A percentile compares a stretch with the other conserved stretches of the same genome.
These are phyloP conservation scores for Eulemur coronatus DNA, from an alignment of 2,797 vertebrate genomes.

Conservation along the genomic window DNA sequence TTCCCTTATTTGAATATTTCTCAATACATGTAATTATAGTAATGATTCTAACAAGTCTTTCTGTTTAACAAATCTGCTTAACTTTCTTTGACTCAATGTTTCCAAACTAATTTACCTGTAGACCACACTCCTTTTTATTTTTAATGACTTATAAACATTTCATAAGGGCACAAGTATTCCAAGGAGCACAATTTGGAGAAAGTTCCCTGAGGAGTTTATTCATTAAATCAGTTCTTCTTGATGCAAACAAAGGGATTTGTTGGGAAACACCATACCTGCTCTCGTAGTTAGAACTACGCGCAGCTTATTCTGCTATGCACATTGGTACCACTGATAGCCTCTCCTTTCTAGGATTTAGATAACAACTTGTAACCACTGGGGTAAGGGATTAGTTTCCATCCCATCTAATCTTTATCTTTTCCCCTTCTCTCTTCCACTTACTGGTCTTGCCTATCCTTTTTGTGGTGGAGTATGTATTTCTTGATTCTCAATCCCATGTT, in stretches of 20 bases:
- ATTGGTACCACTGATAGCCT: background rate
- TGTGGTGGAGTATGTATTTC: background rate
- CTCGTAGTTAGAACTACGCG: background rate
- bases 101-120: background rate
- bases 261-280: background rate
- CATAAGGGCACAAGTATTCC: background rate
- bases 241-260: background rate
- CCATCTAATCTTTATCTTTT: background rate
- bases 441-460: background rate
- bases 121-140: background rate
- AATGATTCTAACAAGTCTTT: conserved; percentile 48
- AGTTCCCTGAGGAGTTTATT: background rate
- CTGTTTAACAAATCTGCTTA: conserved; percentile 1
- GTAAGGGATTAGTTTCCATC: background rate
- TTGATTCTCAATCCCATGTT: background rate
- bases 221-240: background rate
- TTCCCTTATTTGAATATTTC: conserved; percentile 46
- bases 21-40: background rate
- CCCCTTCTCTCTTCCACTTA: background rate
- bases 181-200: background rate
- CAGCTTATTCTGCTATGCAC: background rate
- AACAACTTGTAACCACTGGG: background rate
- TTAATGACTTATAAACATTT: background rate
- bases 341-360: background rate
- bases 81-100: conserved; percentile 41